Percentiles rank a stretch among this genome's conserved stretches.
These are phyloP conservation scores for Channa argus DNA, from an alignment of 2,113 vertebrate genomes.

Conservation along the genomic window DNA sequence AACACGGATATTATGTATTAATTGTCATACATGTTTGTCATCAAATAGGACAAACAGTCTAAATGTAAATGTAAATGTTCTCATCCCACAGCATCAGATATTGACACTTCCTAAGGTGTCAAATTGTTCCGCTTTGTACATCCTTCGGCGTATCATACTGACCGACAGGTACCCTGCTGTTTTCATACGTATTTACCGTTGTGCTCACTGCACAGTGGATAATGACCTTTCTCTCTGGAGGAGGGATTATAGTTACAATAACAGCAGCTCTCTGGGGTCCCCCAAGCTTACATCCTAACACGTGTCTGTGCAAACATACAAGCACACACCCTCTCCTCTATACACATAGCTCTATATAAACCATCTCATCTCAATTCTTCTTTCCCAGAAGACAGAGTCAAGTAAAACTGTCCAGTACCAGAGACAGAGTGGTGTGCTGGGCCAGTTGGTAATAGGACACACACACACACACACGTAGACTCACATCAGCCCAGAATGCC, in stretches of 20 bases:
- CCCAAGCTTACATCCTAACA: not conserved
- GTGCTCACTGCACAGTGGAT: not conserved
- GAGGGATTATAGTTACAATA: not conserved
- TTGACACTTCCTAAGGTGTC: too few relatives aligned
- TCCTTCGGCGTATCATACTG: too few relatives aligned
- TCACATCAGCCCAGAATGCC: conserved; percentile 59
- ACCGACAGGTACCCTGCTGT: too few relatives aligned
- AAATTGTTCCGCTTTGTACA: too few relatives aligned
- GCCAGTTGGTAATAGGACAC: conserved; percentile 23
- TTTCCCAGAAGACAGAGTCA: conserved; percentile 56
- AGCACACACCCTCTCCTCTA: not conserved
- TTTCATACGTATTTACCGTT: not conserved
- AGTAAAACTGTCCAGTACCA: conserved; percentile 72
- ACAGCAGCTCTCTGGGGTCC: conserved; percentile 14
- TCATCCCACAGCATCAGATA: too few relatives aligned
- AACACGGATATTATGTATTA: not conserved
- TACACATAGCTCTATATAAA: conserved; percentile 7
- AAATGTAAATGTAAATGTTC: too few relatives aligned
- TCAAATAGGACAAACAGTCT: too few relatives aligned
- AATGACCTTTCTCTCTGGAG: conserved; percentile 7
- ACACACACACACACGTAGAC: conserved; percentile 35
- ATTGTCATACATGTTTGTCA: too few relatives aligned
- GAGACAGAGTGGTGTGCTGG: conserved; percentile 39
- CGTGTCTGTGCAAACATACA: conserved; percentile 7
- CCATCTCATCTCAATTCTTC: conserved; percentile 33